Percentiles rank a stretch among this genome's conserved stretches.
These are phyloP conservation scores for Porites divaricata DNA, from an alignment of 92 coral and sea anemone species.

Conservation along the genomic window DNA sequence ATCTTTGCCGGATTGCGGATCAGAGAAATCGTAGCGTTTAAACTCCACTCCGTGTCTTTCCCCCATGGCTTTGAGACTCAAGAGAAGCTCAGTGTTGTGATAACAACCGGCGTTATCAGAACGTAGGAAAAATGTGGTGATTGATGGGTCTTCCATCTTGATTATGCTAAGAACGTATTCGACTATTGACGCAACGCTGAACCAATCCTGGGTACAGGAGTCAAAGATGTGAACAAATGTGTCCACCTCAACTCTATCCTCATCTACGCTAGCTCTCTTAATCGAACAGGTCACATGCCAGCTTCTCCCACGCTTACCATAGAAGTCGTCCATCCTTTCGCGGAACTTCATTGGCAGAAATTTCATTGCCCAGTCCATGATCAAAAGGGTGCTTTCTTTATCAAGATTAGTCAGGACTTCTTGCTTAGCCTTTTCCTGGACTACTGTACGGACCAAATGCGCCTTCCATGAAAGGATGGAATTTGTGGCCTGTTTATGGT, in stretches of 20 bases:
- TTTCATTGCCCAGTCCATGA: conserved; percentile 2
- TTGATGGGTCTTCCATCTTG: conserved; percentile 14
- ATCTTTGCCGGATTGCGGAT: not conserved
- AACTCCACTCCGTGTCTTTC: conserved; percentile 3
- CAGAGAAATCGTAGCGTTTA: not conserved
- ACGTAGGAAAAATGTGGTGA: conserved; percentile 32
- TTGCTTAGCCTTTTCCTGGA: not conserved
- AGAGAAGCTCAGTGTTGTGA: conserved; percentile 33
- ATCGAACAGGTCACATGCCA: conserved; percentile 29
- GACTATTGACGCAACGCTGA: conserved; percentile 20
- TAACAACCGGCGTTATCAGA: conserved; percentile 34
- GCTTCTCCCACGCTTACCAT: conserved; percentile 21
- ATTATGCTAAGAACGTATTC: conserved; percentile 4
- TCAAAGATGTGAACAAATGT: conserved; percentile 35
- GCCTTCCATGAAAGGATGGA: not conserved
- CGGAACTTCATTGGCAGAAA: conserved; percentile 27
- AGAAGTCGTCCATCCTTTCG: conserved; percentile 18
- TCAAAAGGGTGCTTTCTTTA: not conserved
- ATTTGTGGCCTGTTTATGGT: not conserved
- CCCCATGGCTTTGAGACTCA: not conserved
- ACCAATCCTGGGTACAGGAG: conserved; percentile 22
- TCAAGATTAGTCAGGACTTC: not conserved
- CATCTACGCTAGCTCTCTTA: conserved; percentile 6
- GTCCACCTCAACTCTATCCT: conserved; percentile 26
- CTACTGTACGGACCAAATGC: not conserved